Evolutionary conservation across 2,888 invertebrate species (phyloP).

Genomic region (Latheticus oryzae): DNA sequence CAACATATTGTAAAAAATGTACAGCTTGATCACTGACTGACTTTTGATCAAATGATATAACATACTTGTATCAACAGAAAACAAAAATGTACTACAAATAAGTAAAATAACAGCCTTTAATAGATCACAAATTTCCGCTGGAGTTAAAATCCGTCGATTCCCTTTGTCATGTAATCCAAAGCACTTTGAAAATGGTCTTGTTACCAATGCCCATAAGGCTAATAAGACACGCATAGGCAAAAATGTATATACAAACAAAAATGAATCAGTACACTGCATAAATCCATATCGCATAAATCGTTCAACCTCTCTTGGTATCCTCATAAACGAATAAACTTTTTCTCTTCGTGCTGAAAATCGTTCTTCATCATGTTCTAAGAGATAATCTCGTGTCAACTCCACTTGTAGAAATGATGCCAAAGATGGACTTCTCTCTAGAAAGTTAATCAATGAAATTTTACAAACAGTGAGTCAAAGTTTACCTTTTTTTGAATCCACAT

Average conservation of each 20-base stretch:
- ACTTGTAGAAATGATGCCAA: constrained; percentile 80
- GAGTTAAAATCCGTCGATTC: constrained; percentile 75
- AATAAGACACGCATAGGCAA: constrained; percentile 91
- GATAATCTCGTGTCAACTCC: constrained; percentile 92
- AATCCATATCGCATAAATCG: constrained; percentile 95
- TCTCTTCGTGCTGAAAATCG: constrained; percentile 93
- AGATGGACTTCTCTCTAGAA: constrained; percentile 61
- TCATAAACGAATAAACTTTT: constrained; percentile 96
- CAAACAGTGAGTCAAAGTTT: constrained; percentile 3
- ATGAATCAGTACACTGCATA: constrained; percentile 96
- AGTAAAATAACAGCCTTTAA: constrained; percentile 92
- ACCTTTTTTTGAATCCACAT: constrained; percentile 55
- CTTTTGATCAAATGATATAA: constrained; percentile 97
- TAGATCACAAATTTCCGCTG: constrained; percentile 95
- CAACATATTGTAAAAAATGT: constrained; percentile 99
- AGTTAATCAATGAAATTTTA: constrained; percentile 24
- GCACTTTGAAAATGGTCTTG: constrained; percentile 78
- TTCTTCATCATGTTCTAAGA: constrained; percentile 94
- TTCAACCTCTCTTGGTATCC: constrained; percentile 92
- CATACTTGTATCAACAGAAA: constrained; percentile 96
- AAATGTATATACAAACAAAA: constrained; percentile 97
- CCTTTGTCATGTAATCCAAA: constrained; percentile 72
- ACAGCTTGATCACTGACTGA: constrained; percentile 98
- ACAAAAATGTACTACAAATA: constrained; percentile 84
- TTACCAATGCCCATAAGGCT: constrained; percentile 84